phyloP scores from a whole-genome alignment of 2,113 vertebrate genomes.

The Lynx canadensis region DNA sequence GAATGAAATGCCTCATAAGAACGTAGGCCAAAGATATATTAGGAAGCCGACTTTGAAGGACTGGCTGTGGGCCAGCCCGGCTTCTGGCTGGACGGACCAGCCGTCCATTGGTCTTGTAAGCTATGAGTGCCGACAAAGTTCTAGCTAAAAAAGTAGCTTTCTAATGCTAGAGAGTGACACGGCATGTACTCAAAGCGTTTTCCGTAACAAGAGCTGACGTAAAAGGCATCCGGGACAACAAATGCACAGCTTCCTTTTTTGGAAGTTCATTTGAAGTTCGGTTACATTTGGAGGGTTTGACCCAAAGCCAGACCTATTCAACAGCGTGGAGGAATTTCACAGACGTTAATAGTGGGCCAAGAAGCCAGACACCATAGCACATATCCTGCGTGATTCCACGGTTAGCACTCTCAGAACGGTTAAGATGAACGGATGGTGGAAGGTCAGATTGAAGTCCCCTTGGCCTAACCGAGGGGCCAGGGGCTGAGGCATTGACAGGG shows the following conservation, averaged over 20 bases:
- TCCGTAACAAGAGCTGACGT: background rate
- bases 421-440: accelerated
- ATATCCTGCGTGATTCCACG: accelerated
- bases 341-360: background rate
- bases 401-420: background rate
- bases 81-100: background rate
- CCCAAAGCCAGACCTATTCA: background rate
- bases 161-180: background rate
- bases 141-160: background rate
- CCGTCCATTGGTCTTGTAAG: background rate
- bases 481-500: background rate
- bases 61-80: background rate
- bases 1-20: background rate
- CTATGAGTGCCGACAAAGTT: background rate
- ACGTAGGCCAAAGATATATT: background rate
- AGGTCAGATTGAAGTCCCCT: background rate
- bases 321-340: background rate
- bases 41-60: background rate
- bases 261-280: background rate
- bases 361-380: background rate
- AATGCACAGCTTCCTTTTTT: background rate
- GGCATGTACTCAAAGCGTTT: background rate
- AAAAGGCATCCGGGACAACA: background rate
- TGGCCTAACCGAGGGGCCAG: accelerated
- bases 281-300: background rate